These are phyloP conservation scores for Drosophila nr. fundita DNA, from an alignment of 2,888 invertebrate species.

Conservation along the genomic window DNA sequence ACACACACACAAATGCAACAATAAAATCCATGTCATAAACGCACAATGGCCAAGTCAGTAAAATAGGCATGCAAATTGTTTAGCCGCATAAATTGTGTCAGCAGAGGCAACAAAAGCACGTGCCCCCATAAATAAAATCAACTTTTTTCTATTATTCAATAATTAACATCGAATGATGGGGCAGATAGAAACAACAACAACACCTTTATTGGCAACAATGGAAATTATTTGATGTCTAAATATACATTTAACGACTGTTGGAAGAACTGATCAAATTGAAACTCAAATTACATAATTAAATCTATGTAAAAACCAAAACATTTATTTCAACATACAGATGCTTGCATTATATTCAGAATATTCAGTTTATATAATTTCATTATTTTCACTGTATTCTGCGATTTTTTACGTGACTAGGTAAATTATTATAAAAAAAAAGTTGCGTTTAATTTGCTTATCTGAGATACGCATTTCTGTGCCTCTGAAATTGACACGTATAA, in stretches of 20 bases:
- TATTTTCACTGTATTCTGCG: neutral
- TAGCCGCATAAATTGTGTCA: slow-evolving; percentile 45
- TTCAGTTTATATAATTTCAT: neutral
- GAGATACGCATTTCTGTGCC: slow-evolving; percentile 1
- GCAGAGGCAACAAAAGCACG: slow-evolving; percentile 39
- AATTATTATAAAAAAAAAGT: neutral
- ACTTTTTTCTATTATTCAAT: slow-evolving; percentile 16
- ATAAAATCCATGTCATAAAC: slow-evolving; percentile 19
- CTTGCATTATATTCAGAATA: neutral
- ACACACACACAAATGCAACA: slow-evolving; percentile 1
- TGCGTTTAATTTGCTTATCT: neutral
- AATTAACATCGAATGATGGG: slow-evolving; percentile 25
- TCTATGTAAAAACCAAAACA: neutral
- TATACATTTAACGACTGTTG: neutral
- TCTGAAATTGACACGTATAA: neutral
- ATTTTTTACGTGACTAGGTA: neutral
- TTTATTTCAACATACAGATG: neutral
- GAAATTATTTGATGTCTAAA: slow-evolving; percentile 16
- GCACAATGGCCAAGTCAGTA: slow-evolving; percentile 31
- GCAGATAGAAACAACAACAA: neutral
- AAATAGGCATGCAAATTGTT: slow-evolving; percentile 33
- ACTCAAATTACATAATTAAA: neutral
- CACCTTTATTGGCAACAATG: neutral
- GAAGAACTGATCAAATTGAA: neutral
- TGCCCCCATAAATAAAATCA: slow-evolving; percentile 6